Base-by-base conservation (phyloP, 2,888 invertebrate genomes). In the Netelia melanura region DNA sequence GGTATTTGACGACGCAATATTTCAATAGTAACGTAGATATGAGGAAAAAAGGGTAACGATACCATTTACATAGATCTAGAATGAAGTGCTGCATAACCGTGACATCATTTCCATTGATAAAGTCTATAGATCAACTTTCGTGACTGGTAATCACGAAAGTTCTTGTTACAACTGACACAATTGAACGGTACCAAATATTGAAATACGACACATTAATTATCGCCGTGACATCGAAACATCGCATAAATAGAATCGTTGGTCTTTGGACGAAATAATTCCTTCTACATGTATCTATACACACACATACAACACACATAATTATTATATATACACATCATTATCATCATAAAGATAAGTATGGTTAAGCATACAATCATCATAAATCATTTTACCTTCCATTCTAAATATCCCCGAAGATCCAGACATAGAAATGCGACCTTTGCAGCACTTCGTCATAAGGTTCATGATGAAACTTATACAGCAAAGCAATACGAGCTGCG, bases 401-500 rank as follows among this genome's bases (percentile, higher is more conserved):
- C 23, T 54, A 52, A 52, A 52, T 14, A 25, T 54, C 52, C 52
- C 54, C 48, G 14, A 54, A 68, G 25, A 23, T 5, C 30, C 30
- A 48, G 68, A 68, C 25, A n/a, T 9, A 68, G n/a, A 52, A 68
- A 52, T 11, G 52, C 25, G 52, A 30, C 30, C n/a, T 68, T 25
- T 52, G 71, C 71, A 71, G 71, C 71, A 71, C 71, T 71, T 71
- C 38, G 71, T 54, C 71, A 14, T 14, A 48, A 48, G 14, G 11
- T 14, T 48, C 3, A 48, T 48, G 10, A 10, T 14, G 10, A 48
- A 48, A 48, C 10, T 48, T 14, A 14, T 14, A 14, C 48, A 48
- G 71, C 52, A 30, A 68, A 86, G 84, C 79, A 86, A 91, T 91
- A 92, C 89, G 89, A 90, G 91, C 90, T 90, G 90, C 90, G 90